phyloP scores from a whole-genome alignment of 2,888 invertebrate species.

The Drosophila sordidapex region DNA sequence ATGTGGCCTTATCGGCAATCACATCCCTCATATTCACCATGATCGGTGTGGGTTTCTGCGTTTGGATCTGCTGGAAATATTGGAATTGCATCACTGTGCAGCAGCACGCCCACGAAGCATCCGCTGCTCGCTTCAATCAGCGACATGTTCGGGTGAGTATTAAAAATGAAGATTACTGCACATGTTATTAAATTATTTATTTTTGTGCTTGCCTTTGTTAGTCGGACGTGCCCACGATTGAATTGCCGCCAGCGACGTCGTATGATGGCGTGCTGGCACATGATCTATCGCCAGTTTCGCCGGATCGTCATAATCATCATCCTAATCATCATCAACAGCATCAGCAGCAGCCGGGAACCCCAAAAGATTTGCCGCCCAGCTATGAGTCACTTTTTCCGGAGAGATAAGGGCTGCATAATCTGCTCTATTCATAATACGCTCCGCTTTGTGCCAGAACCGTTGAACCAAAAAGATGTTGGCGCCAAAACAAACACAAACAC shows the following conservation, averaged over 20 bases:
- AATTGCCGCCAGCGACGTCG: conserved; percentile 71
- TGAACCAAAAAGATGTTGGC: conserved; percentile 42
- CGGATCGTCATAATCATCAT: conserved; percentile 44
- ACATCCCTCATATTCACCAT: conserved; percentile 84
- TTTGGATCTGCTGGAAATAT: conserved; percentile 85
- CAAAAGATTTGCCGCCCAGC: conserved; percentile 84
- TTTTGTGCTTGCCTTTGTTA: conserved; percentile 12
- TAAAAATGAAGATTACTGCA: not conserved
- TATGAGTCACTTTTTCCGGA: conserved; percentile 84
- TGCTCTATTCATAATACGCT: conserved; percentile 22
- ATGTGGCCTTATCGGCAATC: conserved; percentile 83
- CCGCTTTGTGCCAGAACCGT: conserved; percentile 69
- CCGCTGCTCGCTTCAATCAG: conserved; percentile 77
- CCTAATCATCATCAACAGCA: conserved; percentile 25
- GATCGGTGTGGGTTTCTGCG: conserved; percentile 83
- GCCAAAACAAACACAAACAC: conserved; percentile 5
- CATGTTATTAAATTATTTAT: not conserved
- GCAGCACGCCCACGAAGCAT: conserved; percentile 83
- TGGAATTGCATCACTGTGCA: conserved; percentile 84
- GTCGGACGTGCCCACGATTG: conserved; percentile 80
- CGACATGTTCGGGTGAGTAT: conserved; percentile 60
- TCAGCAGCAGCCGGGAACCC: conserved; percentile 71
- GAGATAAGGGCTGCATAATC: conserved; percentile 74
- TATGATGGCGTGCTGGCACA: conserved; percentile 53
- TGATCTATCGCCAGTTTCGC: conserved; percentile 56